Percentiles rank a stretch among this genome's conserved stretches.
Conservation (phyloP, 2,113 vertebrate species). For the Microcebus ravelobensis region DNA sequence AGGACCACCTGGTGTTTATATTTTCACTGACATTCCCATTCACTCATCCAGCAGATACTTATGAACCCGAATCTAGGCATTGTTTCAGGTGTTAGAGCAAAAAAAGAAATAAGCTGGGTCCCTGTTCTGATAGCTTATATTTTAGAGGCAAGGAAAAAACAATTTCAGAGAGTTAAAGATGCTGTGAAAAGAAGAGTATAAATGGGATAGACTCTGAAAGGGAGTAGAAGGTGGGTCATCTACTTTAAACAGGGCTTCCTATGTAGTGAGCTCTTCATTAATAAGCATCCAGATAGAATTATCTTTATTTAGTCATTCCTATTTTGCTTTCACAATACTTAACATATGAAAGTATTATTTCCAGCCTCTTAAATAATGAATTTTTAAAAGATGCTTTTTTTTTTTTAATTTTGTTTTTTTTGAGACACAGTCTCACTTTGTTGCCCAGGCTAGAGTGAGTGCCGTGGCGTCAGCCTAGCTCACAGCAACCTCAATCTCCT, state of each 20-base stretch:
- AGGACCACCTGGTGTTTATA: neutral
- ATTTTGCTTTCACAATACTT: neutral
- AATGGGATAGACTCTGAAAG: neutral
- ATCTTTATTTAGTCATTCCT: neutral
- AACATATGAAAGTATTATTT: neutral
- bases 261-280: neutral
- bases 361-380: neutral
- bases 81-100: neutral
- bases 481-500: too few species aligned
- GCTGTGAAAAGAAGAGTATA: neutral
- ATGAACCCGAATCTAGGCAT: neutral
- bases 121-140: neutral
- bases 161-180: neutral
- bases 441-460: too few species aligned
- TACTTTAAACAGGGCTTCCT: neutral
- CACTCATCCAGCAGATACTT: neutral
- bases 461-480: too few species aligned
- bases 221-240: neutral
- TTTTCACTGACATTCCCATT: neutral
- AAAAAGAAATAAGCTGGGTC: neutral
- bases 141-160: neutral
- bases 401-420: too few species aligned
- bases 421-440: too few species aligned
- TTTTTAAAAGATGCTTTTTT: neutral
- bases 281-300: neutral